Evolutionary conservation across 2,113 vertebrate genomes (phyloP), one percentile per base, ranked within the genome.

Genomic region (Narcine bancroftii): DNA sequence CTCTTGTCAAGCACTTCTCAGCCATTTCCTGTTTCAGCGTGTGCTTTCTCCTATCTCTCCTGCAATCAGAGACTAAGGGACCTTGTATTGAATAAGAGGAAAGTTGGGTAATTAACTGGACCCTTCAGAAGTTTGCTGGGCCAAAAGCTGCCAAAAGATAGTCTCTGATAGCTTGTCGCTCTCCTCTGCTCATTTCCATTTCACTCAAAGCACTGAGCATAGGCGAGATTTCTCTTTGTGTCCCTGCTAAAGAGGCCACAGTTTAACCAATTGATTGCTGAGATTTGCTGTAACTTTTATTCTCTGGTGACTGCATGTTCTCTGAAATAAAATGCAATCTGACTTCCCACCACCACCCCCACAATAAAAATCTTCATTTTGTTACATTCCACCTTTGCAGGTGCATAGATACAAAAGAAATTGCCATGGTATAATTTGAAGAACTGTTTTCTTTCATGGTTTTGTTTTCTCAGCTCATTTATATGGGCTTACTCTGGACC

Each of bases 11-110:
- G 63, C 89, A 91, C 63, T 91, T 91, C 89, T 91, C 36, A 69
- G 89, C 63, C 26, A 47, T 65, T 91, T 91, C 89, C 89, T 91
- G 65, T 91, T 91, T 91, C 39, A 69, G 39, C 39, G 42, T 63
- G 89, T 45, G 65, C 89, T 69, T 47, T 69, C 63, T 69, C 39
- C 89, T 91, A 91, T 91, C 89, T 91, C 29, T 26, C 65, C 63
- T 29, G 17, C 63, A 53, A 91, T 69, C 89, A 45, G 36, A 42
- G 89, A 91, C 89, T 45, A 33, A 91, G 65, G 65, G 39, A 45
- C 89, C 89, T 91, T 91, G 63, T 42, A 47, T 69, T 91, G 89
- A 91, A 91, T 91, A 26, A 47, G 89, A 91, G 89, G 89, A 91
- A 91, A 65, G 63, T 71, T 65, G 29, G 89, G 65, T 91, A 69